Evolutionary conservation across 2,113 vertebrate genomes (phyloP).

Genomic region (Sinocyclocheilus anophthalmus): DNA sequence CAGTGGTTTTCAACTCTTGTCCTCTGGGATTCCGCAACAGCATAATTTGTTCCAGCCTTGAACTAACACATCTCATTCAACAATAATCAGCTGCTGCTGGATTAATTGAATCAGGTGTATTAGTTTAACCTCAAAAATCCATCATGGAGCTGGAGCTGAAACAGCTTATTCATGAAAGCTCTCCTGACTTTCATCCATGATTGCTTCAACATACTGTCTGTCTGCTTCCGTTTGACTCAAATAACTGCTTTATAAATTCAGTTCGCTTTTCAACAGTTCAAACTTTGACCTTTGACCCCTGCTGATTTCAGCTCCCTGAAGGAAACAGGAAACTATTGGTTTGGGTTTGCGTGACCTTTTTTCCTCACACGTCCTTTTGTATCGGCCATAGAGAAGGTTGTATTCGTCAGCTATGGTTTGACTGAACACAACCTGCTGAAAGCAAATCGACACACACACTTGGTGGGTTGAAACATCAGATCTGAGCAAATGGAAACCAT

Average conservation of each 20-base stretch:
- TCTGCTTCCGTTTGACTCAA: slow-evolving; percentile 18
- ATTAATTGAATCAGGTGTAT: slow-evolving; percentile 42
- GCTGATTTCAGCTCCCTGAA: slow-evolving; percentile 20
- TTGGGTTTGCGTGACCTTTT: slow-evolving; percentile 5
- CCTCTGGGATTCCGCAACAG: background rate
- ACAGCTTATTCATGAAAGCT: slow-evolving; percentile 4
- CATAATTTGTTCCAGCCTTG: slow-evolving; percentile 33
- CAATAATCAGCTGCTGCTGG: slow-evolving; percentile 17
- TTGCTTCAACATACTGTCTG: slow-evolving; percentile 12
- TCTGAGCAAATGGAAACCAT: background rate
- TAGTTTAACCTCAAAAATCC: slow-evolving; percentile 25
- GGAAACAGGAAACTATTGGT: slow-evolving; percentile 13
- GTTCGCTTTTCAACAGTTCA: slow-evolving; percentile 20
- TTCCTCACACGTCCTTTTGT: background rate
- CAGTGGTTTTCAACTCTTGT: slow-evolving; percentile 11
- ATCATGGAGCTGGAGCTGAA: background rate
- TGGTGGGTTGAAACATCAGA: slow-evolving; percentile 5
- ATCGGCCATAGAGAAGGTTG: background rate
- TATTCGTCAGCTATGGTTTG: slow-evolving; percentile 20
- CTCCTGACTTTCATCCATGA: slow-evolving; percentile 16
- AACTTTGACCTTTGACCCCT: slow-evolving; percentile 29
- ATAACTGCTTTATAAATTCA: slow-evolving; percentile 31
- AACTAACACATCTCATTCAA: slow-evolving; percentile 38
- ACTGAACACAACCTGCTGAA: slow-evolving; percentile 12
- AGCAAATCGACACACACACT: background rate